Evolutionary conservation across 2,888 invertebrate genomes (phyloP), one percentile per base, ranked within the genome.

Genomic region (Euzophera pinguis): DNA sequence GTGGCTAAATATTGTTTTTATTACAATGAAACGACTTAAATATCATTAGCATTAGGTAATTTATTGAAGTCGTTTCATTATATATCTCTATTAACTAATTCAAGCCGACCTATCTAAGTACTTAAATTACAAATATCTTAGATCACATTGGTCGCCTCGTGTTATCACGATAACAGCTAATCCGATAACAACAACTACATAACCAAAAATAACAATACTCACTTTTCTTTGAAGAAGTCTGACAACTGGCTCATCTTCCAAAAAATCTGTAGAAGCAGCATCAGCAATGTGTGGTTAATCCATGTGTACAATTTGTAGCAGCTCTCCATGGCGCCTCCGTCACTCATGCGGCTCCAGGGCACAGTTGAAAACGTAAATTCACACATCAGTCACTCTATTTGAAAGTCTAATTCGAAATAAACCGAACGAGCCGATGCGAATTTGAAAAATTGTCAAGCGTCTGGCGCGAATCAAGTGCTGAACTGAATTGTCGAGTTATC

Each of bases 221-320:
- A 90, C 90, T 84, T 85, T 67, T 81, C 84, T 58, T 74, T 84
- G 58, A 90, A 87, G 66, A 75, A 90, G 73, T 88, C 84, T 55
- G 87, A 82, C 70, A 90, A 81, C 70, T 90, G 90, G 73, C 81
- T 87, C 64, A 89, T 81, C 73, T 90, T 90, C 90, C 90, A 90
- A 69, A 90, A 83, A 65, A 89, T 87, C 71, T 90, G 89, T 57
- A 89, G 79, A 51, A 89, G 72, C 67, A 89, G 70, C 89, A 89
- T 89, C 63, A 90, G 70, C 62, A 89, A 62, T 10, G 87, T 85
- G 60, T 89, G 81, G 72, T 85, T 87, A 61, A 90, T 79, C 90
- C 88, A 89, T 61, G 87, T 84, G 76, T 85, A 90, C 48, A 90
- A 62, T 62, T 85, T 88, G 63, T 86, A 81, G 63, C 88, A 89